Evolutionary conservation across 2,888 invertebrate genomes (phyloP).

Genomic region (Eupithecia inturbata): DNA sequence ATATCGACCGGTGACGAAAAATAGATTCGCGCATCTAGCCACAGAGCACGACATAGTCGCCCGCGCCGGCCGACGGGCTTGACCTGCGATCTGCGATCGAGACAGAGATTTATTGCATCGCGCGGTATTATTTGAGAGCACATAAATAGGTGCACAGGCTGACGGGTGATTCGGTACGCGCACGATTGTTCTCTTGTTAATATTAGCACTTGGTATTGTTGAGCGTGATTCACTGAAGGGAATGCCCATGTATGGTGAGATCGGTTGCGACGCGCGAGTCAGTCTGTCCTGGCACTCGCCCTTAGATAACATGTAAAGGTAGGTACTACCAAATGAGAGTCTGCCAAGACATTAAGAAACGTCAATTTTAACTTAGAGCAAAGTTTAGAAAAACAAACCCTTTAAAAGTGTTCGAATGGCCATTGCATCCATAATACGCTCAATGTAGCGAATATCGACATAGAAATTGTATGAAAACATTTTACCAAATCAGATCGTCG

Average conservation of each 20-base stretch:
- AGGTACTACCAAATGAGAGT: too few species aligned
- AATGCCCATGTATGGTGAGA: background rate
- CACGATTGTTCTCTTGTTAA: background rate
- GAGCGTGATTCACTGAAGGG: background rate
- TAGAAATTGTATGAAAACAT: too few species aligned
- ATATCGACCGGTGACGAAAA: slow-evolving; percentile 51
- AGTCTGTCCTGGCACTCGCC: background rate
- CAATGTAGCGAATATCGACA: too few species aligned
- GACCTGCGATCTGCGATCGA: slow-evolving; percentile 16
- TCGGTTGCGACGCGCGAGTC: background rate
- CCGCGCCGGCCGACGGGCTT: slow-evolving; percentile 10
- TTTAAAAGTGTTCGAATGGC: too few species aligned
- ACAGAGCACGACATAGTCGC: slow-evolving; percentile 18
- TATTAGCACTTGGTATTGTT: background rate
- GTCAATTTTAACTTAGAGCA: too few species aligned
- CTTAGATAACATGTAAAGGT: background rate
- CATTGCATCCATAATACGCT: too few species aligned
- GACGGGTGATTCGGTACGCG: background rate
- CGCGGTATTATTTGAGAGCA: slow-evolving; percentile 29
- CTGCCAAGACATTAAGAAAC: too few species aligned
- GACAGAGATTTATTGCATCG: slow-evolving; percentile 35
- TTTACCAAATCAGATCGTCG: too few species aligned
- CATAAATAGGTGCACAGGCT: slow-evolving; percentile 9
- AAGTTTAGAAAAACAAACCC: too few species aligned
- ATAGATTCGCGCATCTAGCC: slow-evolving; percentile 49